Base-by-base conservation (phyloP, 1,140 invertebrate species). In the Tachypleus tridentatus region DNA sequence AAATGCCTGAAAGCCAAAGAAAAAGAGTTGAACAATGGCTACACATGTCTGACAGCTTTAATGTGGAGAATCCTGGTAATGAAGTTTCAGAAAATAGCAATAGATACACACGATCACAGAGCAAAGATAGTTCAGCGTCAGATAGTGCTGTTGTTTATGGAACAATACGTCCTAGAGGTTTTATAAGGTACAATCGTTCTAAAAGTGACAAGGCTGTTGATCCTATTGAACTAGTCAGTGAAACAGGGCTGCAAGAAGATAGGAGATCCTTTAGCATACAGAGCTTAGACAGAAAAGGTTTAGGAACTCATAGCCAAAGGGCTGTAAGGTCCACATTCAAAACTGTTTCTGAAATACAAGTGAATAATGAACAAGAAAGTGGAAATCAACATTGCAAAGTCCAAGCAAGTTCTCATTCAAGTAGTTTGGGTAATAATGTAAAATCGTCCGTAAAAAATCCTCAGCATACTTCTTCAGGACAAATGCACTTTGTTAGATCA, bases 11-110 rank as follows among this genome's bases (percentile, higher is more conserved):
- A 48, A 49, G 51, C n/a, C 57, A 62, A n/a, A 66, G 68, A 53
- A 51, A 66, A 54, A 60, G 70, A 57, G 70, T 72, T 11, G 71
- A 72, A 58, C 68, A 71, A 57, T 72, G 71, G 70, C 58, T 72
- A 29, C 57, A 69, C 49, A 67, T 66, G 64, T 62, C 61, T 60
- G 53, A 63, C 50, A 51, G 51, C 9, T 6, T n/a, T 56, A 61
- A 61, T 48, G 47, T 62, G 10, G 63, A 57, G 5, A 56, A 51
- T 54, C 64, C 62, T 51, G 53, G 53, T 8, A 29, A 29, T 29
- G 29, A 29, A 29, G 29, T 29, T 29, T 29, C 29, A 29, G 29
- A 29, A 29, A 29, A 29, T 29, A 29, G 29, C 29, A 29, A 29
- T 29, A 29, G 29, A 29, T 29, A 29, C 29, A 54, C 53, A 7